These are phyloP conservation scores for Brachystomella parvula DNA, from an alignment of 1,140 invertebrate species.

Conservation along the genomic window DNA sequence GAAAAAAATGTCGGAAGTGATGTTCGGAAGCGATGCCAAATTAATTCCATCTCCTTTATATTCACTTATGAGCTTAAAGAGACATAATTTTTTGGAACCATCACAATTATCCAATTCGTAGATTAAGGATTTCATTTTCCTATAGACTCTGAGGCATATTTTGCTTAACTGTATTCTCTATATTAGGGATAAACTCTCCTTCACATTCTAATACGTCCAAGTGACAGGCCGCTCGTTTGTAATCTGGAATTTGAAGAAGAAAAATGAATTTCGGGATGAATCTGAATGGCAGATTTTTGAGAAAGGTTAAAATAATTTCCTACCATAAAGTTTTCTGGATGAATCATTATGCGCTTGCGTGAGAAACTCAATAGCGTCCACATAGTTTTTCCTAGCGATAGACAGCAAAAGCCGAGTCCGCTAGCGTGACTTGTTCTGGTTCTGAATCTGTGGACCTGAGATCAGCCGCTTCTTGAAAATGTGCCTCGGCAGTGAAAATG, in stretches of 20 bases:
- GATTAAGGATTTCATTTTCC: constrained; percentile 75
- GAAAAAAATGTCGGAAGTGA: no score
- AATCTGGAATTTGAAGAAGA: constrained; percentile 47
- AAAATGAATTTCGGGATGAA: constrained; percentile 7
- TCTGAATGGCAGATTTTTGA: background rate
- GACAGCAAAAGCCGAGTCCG: constrained; percentile 68
- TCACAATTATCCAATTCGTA: constrained; percentile 88
- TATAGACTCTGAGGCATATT: constrained; percentile 74
- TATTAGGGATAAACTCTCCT: constrained; percentile 73
- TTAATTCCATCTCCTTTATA: constrained; percentile 73
- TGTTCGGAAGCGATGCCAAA: constrained; percentile 48
- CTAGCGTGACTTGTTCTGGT: constrained; percentile 48
- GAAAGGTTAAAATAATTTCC: constrained; percentile 27
- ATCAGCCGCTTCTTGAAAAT: constrained; percentile 54
- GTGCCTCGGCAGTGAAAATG: constrained; percentile 61
- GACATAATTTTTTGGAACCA: constrained; percentile 68
- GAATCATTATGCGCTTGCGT: constrained; percentile 66
- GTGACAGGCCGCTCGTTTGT: constrained; percentile 83
- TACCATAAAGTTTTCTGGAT: constrained; percentile 78
- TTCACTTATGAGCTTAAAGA: constrained; percentile 66
- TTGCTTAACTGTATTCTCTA: constrained; percentile 66
- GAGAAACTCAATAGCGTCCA: constrained; percentile 71
- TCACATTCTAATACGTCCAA: constrained; percentile 78
- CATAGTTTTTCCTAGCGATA: constrained; percentile 75
- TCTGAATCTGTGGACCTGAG: constrained; percentile 30